Base-by-base conservation (phyloP, 2,113 vertebrate species). In the Sula dactylatra region DNA sequence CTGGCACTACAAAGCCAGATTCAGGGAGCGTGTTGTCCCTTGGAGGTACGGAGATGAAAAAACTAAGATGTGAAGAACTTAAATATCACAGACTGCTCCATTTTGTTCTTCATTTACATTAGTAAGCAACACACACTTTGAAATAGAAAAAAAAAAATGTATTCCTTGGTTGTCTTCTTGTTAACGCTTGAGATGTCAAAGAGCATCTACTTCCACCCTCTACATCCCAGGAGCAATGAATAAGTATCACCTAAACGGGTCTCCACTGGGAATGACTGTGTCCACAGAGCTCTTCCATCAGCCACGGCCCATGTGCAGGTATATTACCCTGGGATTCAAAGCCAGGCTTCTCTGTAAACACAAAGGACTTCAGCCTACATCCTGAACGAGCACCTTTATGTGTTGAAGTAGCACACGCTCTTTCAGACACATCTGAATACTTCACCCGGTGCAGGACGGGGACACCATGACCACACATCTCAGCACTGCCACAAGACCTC, bases 71-170 rank as follows among this genome's bases (percentile, higher is more conserved):
- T 26, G 73, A 80, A 82, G 38, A 42, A 22, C 15, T 59, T 94
- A 34, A 58, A 84, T 58, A 74, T 79, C 89, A 95, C 71, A 88
- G 94, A 4, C 69, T 44, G 77, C 36, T 92, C 69, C 50, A 2
- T 65, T 95, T 95, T 95, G 91, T 76, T 91, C 86, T 91, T 93
- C 70, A 36, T 91, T 97, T 89, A 85, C 66, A 50, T 90, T 80
- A 66, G 81, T 62, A 47, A 88, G 72, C 36, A 71, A 73, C 21
- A 38, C 36, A 67, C 25, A 3, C 20, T 89, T 91, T 49, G 55
- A 92, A 65, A 42, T 7, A 13, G 36, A 4, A 13, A 17, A 13
- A 22, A 15, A 14, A 4, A 65, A 34, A 2, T 27, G 13, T 34
- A 13, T 49, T 82, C 64, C 47, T 44, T 49, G 24, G 49, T 31